Evolutionary conservation across 2,888 invertebrate genomes (phyloP).

Genomic region (Dyspetes luteomarginatus): DNA sequence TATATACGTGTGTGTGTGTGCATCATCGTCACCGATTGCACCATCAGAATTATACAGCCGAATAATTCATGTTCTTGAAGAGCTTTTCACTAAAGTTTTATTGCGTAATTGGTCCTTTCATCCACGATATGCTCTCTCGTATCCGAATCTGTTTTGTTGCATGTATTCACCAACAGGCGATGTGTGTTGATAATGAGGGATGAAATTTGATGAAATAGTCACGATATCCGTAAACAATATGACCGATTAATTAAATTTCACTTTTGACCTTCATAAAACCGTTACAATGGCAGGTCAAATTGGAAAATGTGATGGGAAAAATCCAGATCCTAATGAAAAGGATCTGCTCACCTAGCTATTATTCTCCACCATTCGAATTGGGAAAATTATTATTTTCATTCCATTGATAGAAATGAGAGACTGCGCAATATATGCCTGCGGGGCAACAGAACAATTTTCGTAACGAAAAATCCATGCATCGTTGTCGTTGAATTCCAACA

Average conservation of each 20-base stretch:
- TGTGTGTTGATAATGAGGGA: no score
- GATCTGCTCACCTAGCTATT: no score
- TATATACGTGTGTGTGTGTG: background rate
- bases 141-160: background rate
- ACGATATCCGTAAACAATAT: no score
- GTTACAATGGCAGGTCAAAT: no score
- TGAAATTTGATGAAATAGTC: no score
- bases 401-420: background rate
- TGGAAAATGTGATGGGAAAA: no score
- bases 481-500: background rate
- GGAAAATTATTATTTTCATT: background rate
- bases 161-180: no score
- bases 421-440: background rate
- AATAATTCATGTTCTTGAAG: background rate
- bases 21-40: background rate
- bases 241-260: no score
- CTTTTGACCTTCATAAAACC: no score
- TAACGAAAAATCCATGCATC: background rate
- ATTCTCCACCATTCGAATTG: no score
- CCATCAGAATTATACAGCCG: slow-evolving; percentile 9
- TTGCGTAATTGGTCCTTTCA: background rate
- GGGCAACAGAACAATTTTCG: background rate
- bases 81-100: slow-evolving; percentile 19
- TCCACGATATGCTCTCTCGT: background rate
- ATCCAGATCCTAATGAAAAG: no score